A percentile compares a stretch with the other conserved stretches of the same genome.
phyloP scores from a whole-genome alignment of 2,888 invertebrate genomes.

The Monopis laevigella region DNA sequence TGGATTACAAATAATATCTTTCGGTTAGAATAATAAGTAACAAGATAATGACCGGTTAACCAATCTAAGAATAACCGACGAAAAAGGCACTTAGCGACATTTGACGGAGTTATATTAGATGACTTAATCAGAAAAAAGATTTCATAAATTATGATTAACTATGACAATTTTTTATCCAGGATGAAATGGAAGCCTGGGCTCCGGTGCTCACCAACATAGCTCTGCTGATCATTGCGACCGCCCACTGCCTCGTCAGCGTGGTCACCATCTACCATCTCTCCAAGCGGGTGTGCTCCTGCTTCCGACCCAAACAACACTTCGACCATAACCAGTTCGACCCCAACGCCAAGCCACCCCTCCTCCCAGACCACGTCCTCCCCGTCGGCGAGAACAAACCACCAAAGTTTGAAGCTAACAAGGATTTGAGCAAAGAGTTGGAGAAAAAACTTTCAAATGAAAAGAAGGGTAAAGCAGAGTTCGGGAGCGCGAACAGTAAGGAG shows the following conservation, averaged over 20 bases:
- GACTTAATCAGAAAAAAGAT: too few species aligned
- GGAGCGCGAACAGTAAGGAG: slow-evolving; percentile 62
- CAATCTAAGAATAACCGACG: too few species aligned
- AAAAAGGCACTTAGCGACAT: too few species aligned
- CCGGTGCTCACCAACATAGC: slow-evolving; percentile 71
- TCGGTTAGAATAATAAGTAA: too few species aligned
- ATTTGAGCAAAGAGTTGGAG: slow-evolving; percentile 49
- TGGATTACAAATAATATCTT: too few species aligned
- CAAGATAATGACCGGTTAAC: too few species aligned
- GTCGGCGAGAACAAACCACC: slow-evolving; percentile 39
- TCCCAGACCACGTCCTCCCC: slow-evolving; percentile 36
- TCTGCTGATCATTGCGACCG: slow-evolving; percentile 65
- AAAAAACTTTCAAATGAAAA: slow-evolving; percentile 37
- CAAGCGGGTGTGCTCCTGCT: slow-evolving; percentile 65
- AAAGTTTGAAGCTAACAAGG: slow-evolving; percentile 34
- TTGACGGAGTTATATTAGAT: too few species aligned
- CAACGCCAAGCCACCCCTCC: slow-evolving; percentile 31
- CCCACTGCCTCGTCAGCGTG: slow-evolving; percentile 66
- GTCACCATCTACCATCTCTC: slow-evolving; percentile 63
- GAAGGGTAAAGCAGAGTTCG: slow-evolving; percentile 50
- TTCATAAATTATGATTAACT: neutral
- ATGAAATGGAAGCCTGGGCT: slow-evolving; percentile 66
- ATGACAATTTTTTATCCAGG: slow-evolving; percentile 28
- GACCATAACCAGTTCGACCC: slow-evolving; percentile 65
- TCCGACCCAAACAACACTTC: slow-evolving; percentile 52